Conservation (phyloP, 2,113 vertebrate species). For the Corvus moneduloides region DNA sequence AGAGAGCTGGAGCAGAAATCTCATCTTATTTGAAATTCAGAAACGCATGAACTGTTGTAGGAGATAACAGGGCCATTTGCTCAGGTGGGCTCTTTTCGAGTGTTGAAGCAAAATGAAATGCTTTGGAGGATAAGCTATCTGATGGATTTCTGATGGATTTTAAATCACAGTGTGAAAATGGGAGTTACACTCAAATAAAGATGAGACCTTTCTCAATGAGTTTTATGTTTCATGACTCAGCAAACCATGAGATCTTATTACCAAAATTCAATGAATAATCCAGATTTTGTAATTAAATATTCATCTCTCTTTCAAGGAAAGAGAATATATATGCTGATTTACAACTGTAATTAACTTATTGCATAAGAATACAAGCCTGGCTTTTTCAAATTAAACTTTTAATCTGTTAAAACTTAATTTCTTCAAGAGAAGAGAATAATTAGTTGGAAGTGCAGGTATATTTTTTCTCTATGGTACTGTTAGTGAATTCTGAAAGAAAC, state of each 20-base stretch:
- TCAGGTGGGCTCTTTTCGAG: neutral
- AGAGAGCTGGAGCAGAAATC: neutral
- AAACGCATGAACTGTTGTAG: neutral
- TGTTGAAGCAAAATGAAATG: neutral
- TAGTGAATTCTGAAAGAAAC: neutral
- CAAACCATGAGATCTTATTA: neutral
- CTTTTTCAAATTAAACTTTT: neutral
- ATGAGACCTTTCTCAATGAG: neutral
- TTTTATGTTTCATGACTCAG: neutral
- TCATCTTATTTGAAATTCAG: neutral
- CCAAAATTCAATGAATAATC: neutral
- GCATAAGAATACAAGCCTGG: neutral
- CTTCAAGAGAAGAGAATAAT: neutral
- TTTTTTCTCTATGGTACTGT: neutral
- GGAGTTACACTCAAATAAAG: neutral
- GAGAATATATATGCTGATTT: neutral
- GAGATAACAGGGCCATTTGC: neutral
- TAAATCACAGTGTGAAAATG: neutral
- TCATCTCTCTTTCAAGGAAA: neutral
- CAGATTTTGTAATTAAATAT: neutral
- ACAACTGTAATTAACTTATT: neutral
- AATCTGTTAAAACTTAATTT: neutral
- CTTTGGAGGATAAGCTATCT: neutral
- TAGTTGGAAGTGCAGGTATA: neutral
- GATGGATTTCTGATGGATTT: neutral